Conservation (phyloP, 1,140 invertebrate genomes). For the Helicoverpa zea region DNA sequence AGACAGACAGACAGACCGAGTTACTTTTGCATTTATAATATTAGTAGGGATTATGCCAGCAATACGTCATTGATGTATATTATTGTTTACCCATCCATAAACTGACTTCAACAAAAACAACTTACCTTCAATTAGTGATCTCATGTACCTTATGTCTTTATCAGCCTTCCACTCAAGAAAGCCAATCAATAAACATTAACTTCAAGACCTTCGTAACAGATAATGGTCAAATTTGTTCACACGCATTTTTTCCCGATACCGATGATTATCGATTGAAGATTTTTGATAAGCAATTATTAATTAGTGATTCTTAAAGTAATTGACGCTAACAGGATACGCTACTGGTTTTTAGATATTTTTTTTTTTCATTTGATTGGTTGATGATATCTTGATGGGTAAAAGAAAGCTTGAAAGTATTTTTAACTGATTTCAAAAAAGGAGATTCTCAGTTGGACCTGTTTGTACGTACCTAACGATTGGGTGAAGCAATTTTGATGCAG, state of each 20-base stretch:
- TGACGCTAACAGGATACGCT: conserved; percentile 43
- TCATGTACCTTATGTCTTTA: neutral
- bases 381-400: neutral
- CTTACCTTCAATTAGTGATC: too few species aligned
- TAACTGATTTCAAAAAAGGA: too few species aligned
- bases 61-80: too few species aligned
- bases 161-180: neutral
- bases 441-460: too few species aligned
- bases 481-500: too few species aligned
- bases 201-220: neutral
- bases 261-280: conserved; percentile 16
- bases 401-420: neutral
- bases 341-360: conserved; percentile 31
- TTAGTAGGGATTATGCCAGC: too few species aligned
- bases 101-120: too few species aligned
- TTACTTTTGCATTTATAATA: too few species aligned
- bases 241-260: neutral
- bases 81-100: too few species aligned
- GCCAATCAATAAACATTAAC: conserved; percentile 1
- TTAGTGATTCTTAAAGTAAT: conserved; percentile 37
- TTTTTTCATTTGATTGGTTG: conserved; percentile 17
- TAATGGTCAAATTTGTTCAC: conserved; percentile 36
- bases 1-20: too few species aligned
- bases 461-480: too few species aligned
- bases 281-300: conserved; percentile 40